Conservation (phyloP, 2,888 invertebrate genomes). For the Callyntrura guangdongensis region DNA sequence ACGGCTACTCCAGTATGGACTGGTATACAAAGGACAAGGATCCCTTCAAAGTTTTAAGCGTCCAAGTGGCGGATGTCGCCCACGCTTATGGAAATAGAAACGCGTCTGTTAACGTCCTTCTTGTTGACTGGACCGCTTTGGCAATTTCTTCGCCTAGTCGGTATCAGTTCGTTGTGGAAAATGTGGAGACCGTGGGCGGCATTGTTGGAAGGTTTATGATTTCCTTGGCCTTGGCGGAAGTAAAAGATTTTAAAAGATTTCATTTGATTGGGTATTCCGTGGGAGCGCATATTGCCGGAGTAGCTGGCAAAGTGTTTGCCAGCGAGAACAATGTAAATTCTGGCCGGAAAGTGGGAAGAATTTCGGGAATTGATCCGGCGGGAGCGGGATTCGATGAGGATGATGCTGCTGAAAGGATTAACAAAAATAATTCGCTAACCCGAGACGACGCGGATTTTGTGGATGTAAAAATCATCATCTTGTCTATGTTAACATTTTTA, state of each 20-base stretch:
- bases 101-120: slow-evolving; percentile 28
- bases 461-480: slow-evolving; percentile 61
- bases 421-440: not conserved
- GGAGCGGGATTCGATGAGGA: slow-evolving; percentile 50
- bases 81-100: no score
- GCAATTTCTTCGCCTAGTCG: not conserved
- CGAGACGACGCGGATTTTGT: slow-evolving; percentile 53
- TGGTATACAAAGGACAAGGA: no score
- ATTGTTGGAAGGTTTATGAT: not conserved
- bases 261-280: slow-evolving; percentile 45
- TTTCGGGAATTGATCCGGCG: slow-evolving; percentile 58
- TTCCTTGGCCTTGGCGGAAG: not conserved
- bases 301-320: not conserved
- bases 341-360: slow-evolving; percentile 40
- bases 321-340: not conserved
- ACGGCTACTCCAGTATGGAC: no score
- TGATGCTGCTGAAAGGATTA: not conserved
- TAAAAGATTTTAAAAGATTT: not conserved
- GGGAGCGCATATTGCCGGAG: slow-evolving; percentile 59
- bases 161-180: slow-evolving; percentile 4
- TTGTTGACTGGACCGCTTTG: slow-evolving; percentile 47
- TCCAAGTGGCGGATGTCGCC: no score
- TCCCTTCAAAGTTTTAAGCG: no score
- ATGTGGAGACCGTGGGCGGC: slow-evolving; percentile 1
- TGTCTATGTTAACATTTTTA: no score